phyloP scores from a whole-genome alignment of 2,113 vertebrate genomes.

The Columba janthina region DNA sequence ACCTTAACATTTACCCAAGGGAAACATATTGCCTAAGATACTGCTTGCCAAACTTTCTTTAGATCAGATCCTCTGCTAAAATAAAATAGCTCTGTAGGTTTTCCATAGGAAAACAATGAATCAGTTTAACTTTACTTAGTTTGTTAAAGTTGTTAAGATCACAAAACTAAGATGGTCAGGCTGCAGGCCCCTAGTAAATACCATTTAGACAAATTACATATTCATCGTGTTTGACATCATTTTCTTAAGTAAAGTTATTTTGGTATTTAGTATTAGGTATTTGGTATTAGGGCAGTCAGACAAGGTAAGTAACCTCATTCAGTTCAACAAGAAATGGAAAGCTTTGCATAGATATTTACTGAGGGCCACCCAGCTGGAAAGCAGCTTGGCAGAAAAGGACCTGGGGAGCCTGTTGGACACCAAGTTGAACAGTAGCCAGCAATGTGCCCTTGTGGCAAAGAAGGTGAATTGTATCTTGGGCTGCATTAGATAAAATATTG shows the following conservation, averaged over 20 bases:
- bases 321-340: neutral
- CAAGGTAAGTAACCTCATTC: neutral
- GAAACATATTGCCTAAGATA: neutral
- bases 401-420: too few species aligned
- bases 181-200: neutral
- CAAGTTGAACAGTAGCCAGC: too few species aligned
- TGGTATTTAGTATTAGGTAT: neutral
- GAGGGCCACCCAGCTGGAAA: too few species aligned
- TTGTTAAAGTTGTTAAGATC: neutral
- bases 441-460: too few species aligned
- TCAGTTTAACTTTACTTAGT: neutral
- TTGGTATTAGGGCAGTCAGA: neutral
- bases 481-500: too few species aligned
- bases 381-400: too few species aligned
- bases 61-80: neutral
- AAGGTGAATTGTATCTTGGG: too few species aligned
- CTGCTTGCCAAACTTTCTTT: neutral
- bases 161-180: neutral
- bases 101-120: neutral
- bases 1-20: neutral
- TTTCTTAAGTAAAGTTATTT: neutral
- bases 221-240: neutral
- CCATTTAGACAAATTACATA: neutral
- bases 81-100: neutral
- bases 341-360: neutral